These are phyloP conservation scores for Excalfactoria chinensis DNA, from an alignment of 2,113 vertebrate genomes.

Conservation along the genomic window DNA sequence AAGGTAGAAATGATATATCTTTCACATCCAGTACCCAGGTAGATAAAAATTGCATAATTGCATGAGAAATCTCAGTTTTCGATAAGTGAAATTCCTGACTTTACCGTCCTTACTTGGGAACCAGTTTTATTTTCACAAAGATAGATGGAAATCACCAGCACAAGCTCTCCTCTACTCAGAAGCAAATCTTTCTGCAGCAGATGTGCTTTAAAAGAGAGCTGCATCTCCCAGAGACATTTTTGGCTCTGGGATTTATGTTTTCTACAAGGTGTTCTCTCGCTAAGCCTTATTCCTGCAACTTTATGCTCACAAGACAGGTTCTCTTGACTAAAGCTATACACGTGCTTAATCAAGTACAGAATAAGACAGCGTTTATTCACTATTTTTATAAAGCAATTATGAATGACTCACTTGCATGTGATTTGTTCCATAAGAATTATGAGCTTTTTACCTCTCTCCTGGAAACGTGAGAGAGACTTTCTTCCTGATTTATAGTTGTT, in stretches of 20 bases:
- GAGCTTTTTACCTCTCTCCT: slow-evolving; percentile 33
- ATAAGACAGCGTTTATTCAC: slow-evolving; percentile 40
- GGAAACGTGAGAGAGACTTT: background rate
- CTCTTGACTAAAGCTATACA: slow-evolving; percentile 56
- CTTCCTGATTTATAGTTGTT: background rate
- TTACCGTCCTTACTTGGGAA: background rate
- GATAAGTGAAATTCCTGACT: background rate
- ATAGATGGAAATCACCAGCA: background rate
- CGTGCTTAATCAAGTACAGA: slow-evolving; percentile 52
- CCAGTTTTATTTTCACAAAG: background rate
- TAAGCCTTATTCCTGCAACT: background rate
- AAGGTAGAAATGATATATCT: background rate
- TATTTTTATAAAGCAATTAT: slow-evolving; percentile 71
- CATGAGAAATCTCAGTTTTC: background rate
- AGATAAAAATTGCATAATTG: background rate
- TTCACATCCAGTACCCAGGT: background rate
- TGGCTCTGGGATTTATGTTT: slow-evolving; percentile 13
- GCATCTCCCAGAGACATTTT: background rate
- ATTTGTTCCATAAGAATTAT: slow-evolving; percentile 47
- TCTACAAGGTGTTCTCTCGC: background rate
- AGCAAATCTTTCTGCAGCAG: background rate
- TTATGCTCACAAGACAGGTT: slow-evolving; percentile 37
- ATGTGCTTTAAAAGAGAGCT: background rate
- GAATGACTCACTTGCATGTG: slow-evolving; percentile 69
- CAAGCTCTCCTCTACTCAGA: background rate